These are phyloP conservation scores for Spodoptera littoralis DNA, from an alignment of 2,888 invertebrate genomes.

Conservation along the genomic window DNA sequence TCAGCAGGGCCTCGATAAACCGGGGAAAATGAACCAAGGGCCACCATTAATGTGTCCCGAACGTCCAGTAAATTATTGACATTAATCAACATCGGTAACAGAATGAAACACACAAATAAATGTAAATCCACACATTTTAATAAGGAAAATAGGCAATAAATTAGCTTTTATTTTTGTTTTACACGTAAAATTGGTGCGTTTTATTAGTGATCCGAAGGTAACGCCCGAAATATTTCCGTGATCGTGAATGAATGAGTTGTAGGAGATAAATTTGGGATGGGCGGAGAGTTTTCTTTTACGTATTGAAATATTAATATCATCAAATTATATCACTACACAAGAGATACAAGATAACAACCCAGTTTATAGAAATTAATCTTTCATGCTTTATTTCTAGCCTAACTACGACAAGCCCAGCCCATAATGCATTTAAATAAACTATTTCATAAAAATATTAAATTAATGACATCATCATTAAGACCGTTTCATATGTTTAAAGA, in stretches of 20 bases:
- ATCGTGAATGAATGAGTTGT: slow-evolving; percentile 18
- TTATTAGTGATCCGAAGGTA: slow-evolving; percentile 41
- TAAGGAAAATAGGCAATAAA: slow-evolving; percentile 55
- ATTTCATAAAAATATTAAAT: slow-evolving; percentile 45
- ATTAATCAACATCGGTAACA: slow-evolving; percentile 68
- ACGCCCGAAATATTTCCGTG: slow-evolving; percentile 16
- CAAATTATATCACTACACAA: too few relatives aligned
- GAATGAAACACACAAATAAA: slow-evolving; percentile 59
- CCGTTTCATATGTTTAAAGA: slow-evolving; percentile 52
- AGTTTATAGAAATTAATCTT: neutral
- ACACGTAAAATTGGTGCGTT: slow-evolving; percentile 36
- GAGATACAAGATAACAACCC: neutral
- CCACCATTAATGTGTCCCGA: slow-evolving; percentile 66
- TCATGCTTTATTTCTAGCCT: neutral
- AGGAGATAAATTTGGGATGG: slow-evolving; percentile 7
- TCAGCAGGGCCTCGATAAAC: slow-evolving; percentile 69
- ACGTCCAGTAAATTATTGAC: slow-evolving; percentile 61
- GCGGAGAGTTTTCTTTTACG: neutral
- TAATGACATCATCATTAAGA: slow-evolving; percentile 60
- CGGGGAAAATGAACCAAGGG: slow-evolving; percentile 68
- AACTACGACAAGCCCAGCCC: neutral
- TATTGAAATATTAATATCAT: neutral
- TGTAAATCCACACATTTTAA: slow-evolving; percentile 57
- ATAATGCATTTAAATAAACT: slow-evolving; percentile 19
- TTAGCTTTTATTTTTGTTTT: slow-evolving; percentile 47